Conservation (phyloP, 2,797 vertebrate genomes). For the Acanthornis magna region DNA sequence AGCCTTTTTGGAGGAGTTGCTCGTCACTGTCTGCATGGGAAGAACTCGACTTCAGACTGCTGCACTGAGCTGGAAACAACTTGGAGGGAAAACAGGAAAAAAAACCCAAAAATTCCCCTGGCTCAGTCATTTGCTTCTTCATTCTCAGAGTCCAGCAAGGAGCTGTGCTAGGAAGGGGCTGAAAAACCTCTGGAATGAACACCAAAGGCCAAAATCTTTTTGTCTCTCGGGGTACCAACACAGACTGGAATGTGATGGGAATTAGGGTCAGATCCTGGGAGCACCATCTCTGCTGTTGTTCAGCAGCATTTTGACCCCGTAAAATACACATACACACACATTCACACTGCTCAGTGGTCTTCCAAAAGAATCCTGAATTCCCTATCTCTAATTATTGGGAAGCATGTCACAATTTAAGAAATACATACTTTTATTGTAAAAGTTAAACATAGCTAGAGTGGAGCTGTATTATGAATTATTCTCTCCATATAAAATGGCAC, state of each 20-base stretch:
- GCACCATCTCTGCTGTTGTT: background rate
- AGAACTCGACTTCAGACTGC: background rate
- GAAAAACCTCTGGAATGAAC: background rate
- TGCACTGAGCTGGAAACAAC: background rate
- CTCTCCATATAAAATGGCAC: accelerated
- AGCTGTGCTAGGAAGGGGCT: background rate
- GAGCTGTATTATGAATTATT: background rate
- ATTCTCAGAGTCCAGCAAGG: background rate
- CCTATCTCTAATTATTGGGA: background rate
- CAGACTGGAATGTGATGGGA: accelerated
- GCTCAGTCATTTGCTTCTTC: constrained; percentile 57
- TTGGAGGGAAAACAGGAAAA: background rate
- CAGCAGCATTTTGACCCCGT: background rate
- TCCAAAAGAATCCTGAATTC: background rate
- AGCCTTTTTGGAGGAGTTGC: constrained; percentile 37
- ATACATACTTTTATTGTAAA: background rate
- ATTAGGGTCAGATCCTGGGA: background rate
- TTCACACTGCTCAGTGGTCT: background rate
- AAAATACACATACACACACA: accelerated
- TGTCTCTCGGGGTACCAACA: background rate
- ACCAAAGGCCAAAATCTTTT: background rate
- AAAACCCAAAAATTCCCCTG: background rate
- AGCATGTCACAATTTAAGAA: background rate
- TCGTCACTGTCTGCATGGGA: constrained; percentile 23
- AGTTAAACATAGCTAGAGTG: background rate